phyloP scores from a whole-genome alignment of 2,888 invertebrate species.

The Plemyria rubiginata region DNA sequence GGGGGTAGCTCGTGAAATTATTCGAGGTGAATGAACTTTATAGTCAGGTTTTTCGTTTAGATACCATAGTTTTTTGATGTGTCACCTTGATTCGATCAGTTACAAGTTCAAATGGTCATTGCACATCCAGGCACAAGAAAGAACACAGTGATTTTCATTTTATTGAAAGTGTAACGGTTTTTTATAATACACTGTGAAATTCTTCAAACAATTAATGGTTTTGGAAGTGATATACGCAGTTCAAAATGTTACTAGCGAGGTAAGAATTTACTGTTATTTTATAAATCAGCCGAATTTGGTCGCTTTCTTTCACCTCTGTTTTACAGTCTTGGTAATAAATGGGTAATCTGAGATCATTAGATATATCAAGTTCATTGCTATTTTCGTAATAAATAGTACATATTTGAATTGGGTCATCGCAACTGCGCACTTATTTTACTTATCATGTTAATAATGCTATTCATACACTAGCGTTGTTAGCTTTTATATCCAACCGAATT shows the following conservation, averaged over 20 bases:
- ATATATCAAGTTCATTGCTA: not conserved
- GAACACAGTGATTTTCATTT: conserved; percentile 55
- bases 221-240: conserved; percentile 41
- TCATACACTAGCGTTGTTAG: conserved; percentile 6
- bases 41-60: conserved; percentile 13
- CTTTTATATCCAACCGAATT: not conserved
- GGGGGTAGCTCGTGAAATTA: conserved; percentile 13
- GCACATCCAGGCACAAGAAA: conserved; percentile 63
- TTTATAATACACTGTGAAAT: conserved; percentile 37
- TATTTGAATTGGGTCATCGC: conserved; percentile 11
- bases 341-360: not conserved
- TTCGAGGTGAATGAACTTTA: conserved; percentile 14
- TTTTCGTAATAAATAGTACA: conserved; percentile 4
- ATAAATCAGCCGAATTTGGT: not conserved
- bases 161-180: conserved; percentile 53
- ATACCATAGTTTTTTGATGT: conserved; percentile 48
- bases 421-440: conserved; percentile 17
- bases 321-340: not conserved
- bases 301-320: not conserved
- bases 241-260: conserved; percentile 70
- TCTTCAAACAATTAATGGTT: conserved; percentile 56
- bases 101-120: conserved; percentile 62
- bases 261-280: conserved; percentile 50
- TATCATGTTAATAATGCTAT: conserved; percentile 12
- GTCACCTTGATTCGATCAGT: conserved; percentile 32